Evolutionary conservation across 2,888 invertebrate genomes (phyloP).

Genomic region (Drosophila pseudotakahashii): DNA sequence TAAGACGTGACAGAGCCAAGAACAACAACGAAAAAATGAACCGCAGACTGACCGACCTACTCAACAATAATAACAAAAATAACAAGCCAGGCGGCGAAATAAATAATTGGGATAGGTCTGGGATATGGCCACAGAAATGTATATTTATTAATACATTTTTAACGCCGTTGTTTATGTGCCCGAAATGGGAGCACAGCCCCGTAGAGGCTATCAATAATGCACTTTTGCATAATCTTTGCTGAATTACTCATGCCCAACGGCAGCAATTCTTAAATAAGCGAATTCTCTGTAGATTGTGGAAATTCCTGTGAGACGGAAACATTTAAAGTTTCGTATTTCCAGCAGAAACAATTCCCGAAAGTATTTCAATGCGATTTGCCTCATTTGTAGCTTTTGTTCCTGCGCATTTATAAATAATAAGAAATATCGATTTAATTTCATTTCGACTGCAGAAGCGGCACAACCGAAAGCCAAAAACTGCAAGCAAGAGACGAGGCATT

Average conservation of each 20-base stretch:
- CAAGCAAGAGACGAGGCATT: slow-evolving; percentile 20
- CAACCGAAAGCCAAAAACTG: slow-evolving; percentile 39
- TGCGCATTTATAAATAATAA: slow-evolving; percentile 73
- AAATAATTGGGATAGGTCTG: slow-evolving; percentile 63
- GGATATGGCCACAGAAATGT: slow-evolving; percentile 31
- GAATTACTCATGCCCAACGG: slow-evolving; percentile 20
- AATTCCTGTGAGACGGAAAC: slow-evolving; percentile 17
- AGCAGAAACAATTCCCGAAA: slow-evolving; percentile 21
- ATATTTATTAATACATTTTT: slow-evolving; percentile 33
- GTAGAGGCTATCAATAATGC: slow-evolving; percentile 6
- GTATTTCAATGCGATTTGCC: slow-evolving; percentile 29
- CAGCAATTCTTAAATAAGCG: slow-evolving; percentile 1
- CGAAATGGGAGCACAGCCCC: slow-evolving; percentile 17
- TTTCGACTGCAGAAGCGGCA: slow-evolving; percentile 26
- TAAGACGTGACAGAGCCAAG: slow-evolving; percentile 46
- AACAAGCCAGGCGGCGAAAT: slow-evolving; percentile 15
- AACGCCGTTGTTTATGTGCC: slow-evolving; percentile 16
- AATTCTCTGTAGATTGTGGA: background rate
- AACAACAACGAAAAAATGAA: slow-evolving; percentile 24
- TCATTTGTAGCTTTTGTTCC: slow-evolving; percentile 17
- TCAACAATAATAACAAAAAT: slow-evolving; percentile 36
- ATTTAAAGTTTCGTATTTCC: slow-evolving; percentile 13
- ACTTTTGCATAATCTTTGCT: slow-evolving; percentile 48
- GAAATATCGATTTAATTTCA: slow-evolving; percentile 70
- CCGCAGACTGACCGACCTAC: slow-evolving; percentile 42